phyloP scores from a whole-genome alignment of 2,113 vertebrate species.

The Campylomormyrus numenius region DNA sequence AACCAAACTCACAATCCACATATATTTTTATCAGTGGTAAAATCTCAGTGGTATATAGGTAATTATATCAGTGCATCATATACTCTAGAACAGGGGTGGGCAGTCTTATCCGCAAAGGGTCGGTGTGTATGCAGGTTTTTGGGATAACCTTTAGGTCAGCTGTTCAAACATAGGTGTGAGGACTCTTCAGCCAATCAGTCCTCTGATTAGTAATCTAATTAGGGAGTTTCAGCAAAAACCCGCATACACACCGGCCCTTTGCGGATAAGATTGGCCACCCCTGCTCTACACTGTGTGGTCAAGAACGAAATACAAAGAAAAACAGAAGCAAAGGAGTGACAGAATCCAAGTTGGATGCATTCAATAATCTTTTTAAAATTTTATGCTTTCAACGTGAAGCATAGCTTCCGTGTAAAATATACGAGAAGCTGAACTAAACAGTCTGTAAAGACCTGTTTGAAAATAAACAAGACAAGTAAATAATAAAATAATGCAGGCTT shows the following conservation, averaged over 20 bases:
- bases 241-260: no score
- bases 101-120: no score
- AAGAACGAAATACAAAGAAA: not conserved
- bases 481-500: constrained; percentile 75
- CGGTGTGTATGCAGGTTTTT: no score
- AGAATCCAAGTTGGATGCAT: not conserved
- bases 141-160: no score
- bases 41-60: not conserved
- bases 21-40: not conserved
- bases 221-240: no score
- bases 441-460: constrained; percentile 79
- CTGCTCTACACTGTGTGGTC: not conserved
- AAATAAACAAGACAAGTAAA: constrained; percentile 75
- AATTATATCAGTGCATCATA: not conserved
- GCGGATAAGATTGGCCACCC: no score
- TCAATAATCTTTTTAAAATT: not conserved
- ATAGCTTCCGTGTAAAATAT: constrained; percentile 50
- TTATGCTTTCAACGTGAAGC: constrained; percentile 21
- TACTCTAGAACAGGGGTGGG: not conserved
- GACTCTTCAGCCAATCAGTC: no score
- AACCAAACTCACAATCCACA: not conserved
- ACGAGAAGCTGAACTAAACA: constrained; percentile 70
- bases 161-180: no score
- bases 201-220: no score
- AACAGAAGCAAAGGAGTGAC: not conserved